A percentile compares a stretch with the other conserved stretches of the same genome.
These are phyloP conservation scores for Drosophila robusta DNA, from an alignment of 2,888 invertebrate genomes.

Conservation along the genomic window DNA sequence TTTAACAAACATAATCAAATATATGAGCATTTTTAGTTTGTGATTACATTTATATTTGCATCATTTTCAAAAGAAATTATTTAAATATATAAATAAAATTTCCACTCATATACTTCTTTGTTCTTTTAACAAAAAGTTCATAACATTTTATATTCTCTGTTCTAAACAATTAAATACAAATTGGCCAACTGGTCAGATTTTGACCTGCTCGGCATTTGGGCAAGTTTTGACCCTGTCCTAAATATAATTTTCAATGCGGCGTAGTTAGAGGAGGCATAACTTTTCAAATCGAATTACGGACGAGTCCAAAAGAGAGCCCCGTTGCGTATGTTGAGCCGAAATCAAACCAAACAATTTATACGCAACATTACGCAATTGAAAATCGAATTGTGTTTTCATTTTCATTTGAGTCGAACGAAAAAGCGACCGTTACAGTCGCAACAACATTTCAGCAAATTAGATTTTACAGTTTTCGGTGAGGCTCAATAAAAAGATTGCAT, in stretches of 20 bases:
- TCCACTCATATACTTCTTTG: no score
- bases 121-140: no score
- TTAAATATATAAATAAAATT: no score
- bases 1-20: no score
- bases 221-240: constrained; percentile 2
- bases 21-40: no score
- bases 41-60: no score
- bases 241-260: constrained; percentile 28
- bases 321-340: constrained; percentile 18
- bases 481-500: constrained; percentile 60
- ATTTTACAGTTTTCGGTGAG: constrained; percentile 65
- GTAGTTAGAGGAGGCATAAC: constrained; percentile 48
- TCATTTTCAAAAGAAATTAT: no score
- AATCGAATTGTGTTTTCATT: constrained; percentile 70
- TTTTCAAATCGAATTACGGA: constrained; percentile 63
- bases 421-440: neutral
- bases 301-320: constrained; percentile 1
- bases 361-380: constrained; percentile 78
- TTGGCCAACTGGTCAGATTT: constrained; percentile 3
- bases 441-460: constrained; percentile 61
- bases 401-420: constrained; percentile 38
- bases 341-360: constrained; percentile 66
- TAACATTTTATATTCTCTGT: no score
- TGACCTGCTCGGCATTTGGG: neutral
- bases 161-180: neutral